Conservation (phyloP, 2,113 vertebrate species). For the Cottus gobio region DNA sequence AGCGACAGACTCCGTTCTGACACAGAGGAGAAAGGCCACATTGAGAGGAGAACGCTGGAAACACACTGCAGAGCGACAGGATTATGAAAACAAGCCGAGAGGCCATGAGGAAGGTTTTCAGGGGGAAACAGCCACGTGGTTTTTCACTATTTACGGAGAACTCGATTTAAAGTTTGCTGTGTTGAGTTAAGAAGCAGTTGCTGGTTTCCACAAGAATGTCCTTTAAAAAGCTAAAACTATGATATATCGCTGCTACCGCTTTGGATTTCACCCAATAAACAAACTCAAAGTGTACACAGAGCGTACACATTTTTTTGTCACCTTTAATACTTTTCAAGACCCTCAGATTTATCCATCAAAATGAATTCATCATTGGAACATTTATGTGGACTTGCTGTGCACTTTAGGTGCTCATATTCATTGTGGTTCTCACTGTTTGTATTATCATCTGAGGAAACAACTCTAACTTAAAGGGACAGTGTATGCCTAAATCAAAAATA, state of each 20-base stretch:
- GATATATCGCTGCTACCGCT: no score
- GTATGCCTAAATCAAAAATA: not conserved
- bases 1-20: constrained; percentile 79
- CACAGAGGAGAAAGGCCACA: not conserved
- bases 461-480: not conserved
- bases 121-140: not conserved
- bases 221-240: not conserved
- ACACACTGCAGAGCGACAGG: no score
- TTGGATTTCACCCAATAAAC: no score
- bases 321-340: not conserved
- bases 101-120: not conserved
- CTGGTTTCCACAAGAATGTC: not conserved
- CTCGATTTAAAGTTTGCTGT: not conserved
- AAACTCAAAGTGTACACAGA: no score
- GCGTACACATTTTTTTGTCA: not conserved
- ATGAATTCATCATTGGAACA: not conserved
- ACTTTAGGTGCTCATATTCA: no score
- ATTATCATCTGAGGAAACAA: not conserved
- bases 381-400: not conserved
- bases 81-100: not conserved
- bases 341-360: not conserved
- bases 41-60: not conserved
- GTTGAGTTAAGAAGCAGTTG: not conserved
- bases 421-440: not conserved
- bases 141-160: no score